Conservation (phyloP, 2,797 vertebrate genomes). For the Darevskia mixta region DNA sequence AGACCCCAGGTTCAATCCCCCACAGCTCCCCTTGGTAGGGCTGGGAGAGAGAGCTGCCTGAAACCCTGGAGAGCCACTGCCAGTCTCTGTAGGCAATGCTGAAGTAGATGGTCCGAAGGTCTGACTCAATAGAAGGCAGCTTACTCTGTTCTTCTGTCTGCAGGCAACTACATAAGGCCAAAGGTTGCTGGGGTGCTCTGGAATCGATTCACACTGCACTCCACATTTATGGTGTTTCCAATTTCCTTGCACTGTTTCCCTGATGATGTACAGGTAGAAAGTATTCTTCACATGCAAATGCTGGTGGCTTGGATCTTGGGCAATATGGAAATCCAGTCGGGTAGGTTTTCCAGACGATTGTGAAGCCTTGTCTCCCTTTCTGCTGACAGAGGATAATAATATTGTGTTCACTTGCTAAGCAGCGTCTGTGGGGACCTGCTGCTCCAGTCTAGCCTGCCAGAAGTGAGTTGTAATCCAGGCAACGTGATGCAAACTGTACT, state of each 20-base stretch:
- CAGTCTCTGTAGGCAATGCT: too few species aligned
- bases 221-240: neutral
- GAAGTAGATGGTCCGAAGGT: too few species aligned
- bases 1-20: too few species aligned
- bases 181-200: neutral
- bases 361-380: slow-evolving; percentile 20
- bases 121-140: too few species aligned
- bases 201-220: neutral
- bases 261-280: neutral
- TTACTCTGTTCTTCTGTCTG: too few species aligned
- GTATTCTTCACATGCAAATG: fast-evolving
- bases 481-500: neutral
- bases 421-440: slow-evolving; percentile 36
- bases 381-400: slow-evolving; percentile 14
- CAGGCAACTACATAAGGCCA: too few species aligned
- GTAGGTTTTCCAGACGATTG: slow-evolving; percentile 51
- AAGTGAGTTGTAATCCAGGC: neutral
- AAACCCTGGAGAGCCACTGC: too few species aligned
- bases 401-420: slow-evolving; percentile 20
- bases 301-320: neutral
- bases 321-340: slow-evolving; percentile 51
- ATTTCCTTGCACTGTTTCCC: neutral
- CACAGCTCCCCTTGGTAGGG: too few species aligned
- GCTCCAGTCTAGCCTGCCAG: slow-evolving; percentile 33
- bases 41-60: too few species aligned